Evolutionary conservation across 2,888 invertebrate species (phyloP), one percentile per base, ranked within the genome.

Genomic region (Silvanus unidentatus): DNA sequence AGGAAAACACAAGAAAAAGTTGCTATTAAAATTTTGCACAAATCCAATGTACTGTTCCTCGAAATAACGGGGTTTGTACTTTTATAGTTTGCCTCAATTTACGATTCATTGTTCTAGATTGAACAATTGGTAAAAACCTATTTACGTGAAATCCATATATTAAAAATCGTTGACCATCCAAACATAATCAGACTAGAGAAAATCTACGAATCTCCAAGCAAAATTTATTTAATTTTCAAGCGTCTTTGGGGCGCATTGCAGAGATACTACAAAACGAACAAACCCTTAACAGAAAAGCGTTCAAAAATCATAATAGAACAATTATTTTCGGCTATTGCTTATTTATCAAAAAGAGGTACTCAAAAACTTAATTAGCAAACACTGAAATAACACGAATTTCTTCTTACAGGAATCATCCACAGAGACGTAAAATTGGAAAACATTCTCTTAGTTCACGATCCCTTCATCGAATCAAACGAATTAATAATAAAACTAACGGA

Each of bases 401-500:
- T 38, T 41, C 11, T 63, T 59, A 34, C 50, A 74, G 73, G 71
- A 68, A 74, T 74, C 40, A 73, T 74, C 12, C 75, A 75, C 56
- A 68, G 75, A 45, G 75, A 75, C 57, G 57, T 75, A 41, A 75
- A 74, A 58, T 56, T 74, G 54, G 74, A 75, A 53, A 75, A 75
- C 55, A 71, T 75, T 45, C 63, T 79, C 48, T 62, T 78, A 12
- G 71, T 73, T 43, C 64, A 66, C 36, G 74, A 76, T 61, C 76
- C 77, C 1, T 52, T 66, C 11, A 71, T 77, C 57, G 59, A 62
- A 2, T 50, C 57, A 2, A 76, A 77, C 54, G 64, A 70, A 39
- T 65, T 75, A 43, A 74, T 71, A 53, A 75, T 78, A 37, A 78
- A 79, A 72, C 66, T 79, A 37, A 74, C 76, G 29, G 79, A 79